phyloP scores from a whole-genome alignment of 2,888 invertebrate genomes.

The Blera fallax region DNA sequence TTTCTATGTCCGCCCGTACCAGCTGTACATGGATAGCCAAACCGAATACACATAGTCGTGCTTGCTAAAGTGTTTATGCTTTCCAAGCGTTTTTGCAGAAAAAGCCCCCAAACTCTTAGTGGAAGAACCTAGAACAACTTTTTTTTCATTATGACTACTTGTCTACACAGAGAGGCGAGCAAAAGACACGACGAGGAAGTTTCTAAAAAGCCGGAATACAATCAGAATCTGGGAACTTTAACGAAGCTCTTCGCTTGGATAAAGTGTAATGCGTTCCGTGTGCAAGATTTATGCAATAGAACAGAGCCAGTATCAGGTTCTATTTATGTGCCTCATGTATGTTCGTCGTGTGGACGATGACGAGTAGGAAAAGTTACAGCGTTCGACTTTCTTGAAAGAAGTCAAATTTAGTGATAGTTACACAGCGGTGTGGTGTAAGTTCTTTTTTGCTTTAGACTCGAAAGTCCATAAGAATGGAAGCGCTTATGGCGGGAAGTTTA shows the following conservation, averaged over 20 bases:
- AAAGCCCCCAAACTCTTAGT: slow-evolving; percentile 30
- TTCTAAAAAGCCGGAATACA: slow-evolving; percentile 16
- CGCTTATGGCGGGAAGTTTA: neutral
- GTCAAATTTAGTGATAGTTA: neutral
- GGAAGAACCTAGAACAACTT: slow-evolving; percentile 38
- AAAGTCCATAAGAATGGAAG: slow-evolving; percentile 22
- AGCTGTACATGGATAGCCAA: neutral
- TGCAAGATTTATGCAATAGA: neutral
- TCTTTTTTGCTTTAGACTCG: neutral
- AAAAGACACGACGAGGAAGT: slow-evolving; percentile 3
- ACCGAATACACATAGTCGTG: neutral
- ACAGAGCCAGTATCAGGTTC: neutral
- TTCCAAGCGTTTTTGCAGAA: slow-evolving; percentile 31
- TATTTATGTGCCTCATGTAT: neutral
- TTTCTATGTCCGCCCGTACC: neutral
- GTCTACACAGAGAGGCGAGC: neutral
- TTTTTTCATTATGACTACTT: neutral
- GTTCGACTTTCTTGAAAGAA: neutral
- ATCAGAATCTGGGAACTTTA: slow-evolving; percentile 53
- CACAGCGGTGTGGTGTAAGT: neutral
- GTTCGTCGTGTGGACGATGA: too few species aligned
- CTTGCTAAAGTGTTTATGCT: slow-evolving; percentile 45
- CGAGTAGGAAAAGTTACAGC: neutral
- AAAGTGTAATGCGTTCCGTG: neutral
- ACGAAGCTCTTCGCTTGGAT: slow-evolving; percentile 45